Evolutionary conservation across 2,888 invertebrate genomes (phyloP).

Genomic region (Catocala sponsa): DNA sequence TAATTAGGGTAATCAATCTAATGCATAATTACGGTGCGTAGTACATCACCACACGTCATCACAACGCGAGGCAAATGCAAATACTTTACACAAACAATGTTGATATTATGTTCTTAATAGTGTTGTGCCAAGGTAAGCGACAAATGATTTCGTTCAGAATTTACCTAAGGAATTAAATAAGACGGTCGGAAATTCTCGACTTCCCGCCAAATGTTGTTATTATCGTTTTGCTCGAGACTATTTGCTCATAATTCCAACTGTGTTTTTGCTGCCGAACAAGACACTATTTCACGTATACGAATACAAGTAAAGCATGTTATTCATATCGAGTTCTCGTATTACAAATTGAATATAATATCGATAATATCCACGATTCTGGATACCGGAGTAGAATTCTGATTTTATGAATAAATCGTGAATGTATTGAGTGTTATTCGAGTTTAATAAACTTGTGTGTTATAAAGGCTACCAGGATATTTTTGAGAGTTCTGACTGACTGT

Average conservation of each 20-base stretch:
- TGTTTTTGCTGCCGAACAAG: slow-evolving; percentile 27
- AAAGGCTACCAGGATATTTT: too few relatives aligned
- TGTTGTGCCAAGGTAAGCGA: slow-evolving; percentile 10
- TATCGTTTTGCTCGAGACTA: slow-evolving; percentile 30
- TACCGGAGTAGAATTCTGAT: too few relatives aligned
- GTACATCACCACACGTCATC: neutral
- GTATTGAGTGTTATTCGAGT: too few relatives aligned
- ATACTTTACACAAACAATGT: slow-evolving; percentile 6
- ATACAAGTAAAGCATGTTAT: neutral
- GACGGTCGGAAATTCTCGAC: slow-evolving; percentile 65
- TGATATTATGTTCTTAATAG: slow-evolving; percentile 14
- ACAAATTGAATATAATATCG: slow-evolving; percentile 4
- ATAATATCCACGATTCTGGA: too few relatives aligned
- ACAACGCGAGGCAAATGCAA: neutral
- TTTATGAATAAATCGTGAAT: too few relatives aligned
- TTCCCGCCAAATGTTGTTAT: slow-evolving; percentile 52
- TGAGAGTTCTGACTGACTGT: too few relatives aligned
- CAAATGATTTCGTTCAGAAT: slow-evolving; percentile 38
- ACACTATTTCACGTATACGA: neutral
- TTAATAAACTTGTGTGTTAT: too few relatives aligned
- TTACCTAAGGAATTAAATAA: slow-evolving; percentile 60
- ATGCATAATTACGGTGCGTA: neutral
- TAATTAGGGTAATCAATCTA: neutral
- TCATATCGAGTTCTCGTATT: neutral
- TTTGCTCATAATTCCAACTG: slow-evolving; percentile 31